Percentiles rank a stretch among this genome's conserved stretches.
These are phyloP conservation scores for Hydrotaea diabolus DNA, from an alignment of 2,888 invertebrate species.

Conservation along the genomic window DNA sequence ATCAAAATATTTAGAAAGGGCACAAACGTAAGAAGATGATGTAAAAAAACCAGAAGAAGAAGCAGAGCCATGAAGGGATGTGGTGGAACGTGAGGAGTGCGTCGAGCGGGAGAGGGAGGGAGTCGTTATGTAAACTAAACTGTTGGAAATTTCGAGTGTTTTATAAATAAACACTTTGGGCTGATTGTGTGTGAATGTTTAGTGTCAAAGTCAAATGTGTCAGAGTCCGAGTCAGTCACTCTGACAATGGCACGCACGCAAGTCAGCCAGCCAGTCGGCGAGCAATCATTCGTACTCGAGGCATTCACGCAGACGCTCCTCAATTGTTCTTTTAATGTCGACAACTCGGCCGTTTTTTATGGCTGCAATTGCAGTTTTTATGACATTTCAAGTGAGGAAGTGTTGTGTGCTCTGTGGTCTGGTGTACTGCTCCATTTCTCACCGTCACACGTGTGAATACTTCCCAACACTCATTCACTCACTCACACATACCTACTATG, in stretches of 20 bases:
- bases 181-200: slow-evolving; percentile 60
- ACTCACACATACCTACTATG: neutral
- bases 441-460: neutral
- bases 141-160: slow-evolving; percentile 74
- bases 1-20: slow-evolving; percentile 46
- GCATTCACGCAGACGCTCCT: slow-evolving; percentile 41
- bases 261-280: neutral
- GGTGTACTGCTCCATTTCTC: slow-evolving; percentile 30
- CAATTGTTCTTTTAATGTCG: neutral
- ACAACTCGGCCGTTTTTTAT: neutral
- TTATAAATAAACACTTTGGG: slow-evolving; percentile 75
- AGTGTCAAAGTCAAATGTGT: slow-evolving; percentile 60
- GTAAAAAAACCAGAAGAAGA: neutral
- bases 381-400: slow-evolving; percentile 44
- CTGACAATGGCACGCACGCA: neutral
- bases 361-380: slow-evolving; percentile 23
- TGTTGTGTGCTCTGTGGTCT: too few species aligned
- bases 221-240: slow-evolving; percentile 15
- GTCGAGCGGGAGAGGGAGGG: neutral
- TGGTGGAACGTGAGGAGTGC: neutral
- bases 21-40: neutral
- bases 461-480: neutral
- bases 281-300: neutral
- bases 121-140: slow-evolving; percentile 47
- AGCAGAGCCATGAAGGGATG: neutral